phyloP scores from a whole-genome alignment of 2,888 invertebrate genomes.

The Timema cristinae region DNA sequence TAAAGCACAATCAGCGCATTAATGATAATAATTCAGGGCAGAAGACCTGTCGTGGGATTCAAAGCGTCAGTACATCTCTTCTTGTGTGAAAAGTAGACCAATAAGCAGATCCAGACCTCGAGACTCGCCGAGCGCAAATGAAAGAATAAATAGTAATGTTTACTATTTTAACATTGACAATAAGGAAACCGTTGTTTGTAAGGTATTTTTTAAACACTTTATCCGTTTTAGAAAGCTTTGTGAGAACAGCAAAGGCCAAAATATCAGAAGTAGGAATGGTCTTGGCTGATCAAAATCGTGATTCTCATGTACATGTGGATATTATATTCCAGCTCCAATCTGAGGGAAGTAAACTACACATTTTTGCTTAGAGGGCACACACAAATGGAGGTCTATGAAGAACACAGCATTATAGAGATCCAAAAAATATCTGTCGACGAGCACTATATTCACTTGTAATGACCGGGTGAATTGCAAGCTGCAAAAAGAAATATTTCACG shows the following conservation, averaged over 20 bases:
- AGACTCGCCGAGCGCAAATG: not conserved
- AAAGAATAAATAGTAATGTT: not conserved
- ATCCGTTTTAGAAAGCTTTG: not conserved
- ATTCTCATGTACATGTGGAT: slow-evolving; percentile 23
- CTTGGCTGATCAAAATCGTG: slow-evolving; percentile 5
- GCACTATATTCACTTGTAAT: slow-evolving; percentile 11
- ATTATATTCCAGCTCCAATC: slow-evolving; percentile 20
- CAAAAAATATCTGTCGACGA: slow-evolving; percentile 17
- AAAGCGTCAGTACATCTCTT: slow-evolving; percentile 4
- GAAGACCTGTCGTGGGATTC: not conserved
- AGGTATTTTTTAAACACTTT: not conserved
- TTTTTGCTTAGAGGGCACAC: slow-evolving; percentile 31
- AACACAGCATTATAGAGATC: slow-evolving; percentile 33
- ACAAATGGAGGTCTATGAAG: slow-evolving; percentile 33
- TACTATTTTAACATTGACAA: not conserved
- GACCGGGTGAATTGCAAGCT: slow-evolving; percentile 12
- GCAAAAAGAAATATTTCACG: not conserved
- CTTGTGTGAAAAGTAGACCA: slow-evolving; percentile 1
- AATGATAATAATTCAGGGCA: not conserved
- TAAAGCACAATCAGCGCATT: not conserved
- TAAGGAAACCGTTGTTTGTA: not conserved
- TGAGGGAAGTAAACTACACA: slow-evolving; percentile 29
- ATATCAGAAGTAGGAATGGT: slow-evolving; percentile 5
- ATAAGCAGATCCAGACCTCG: slow-evolving; percentile 13
- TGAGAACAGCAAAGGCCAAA: not conserved